Evolutionary conservation across 2,113 vertebrate species (phyloP), one percentile per base, ranked within the genome.

Genomic region (Canis aureus): DNA sequence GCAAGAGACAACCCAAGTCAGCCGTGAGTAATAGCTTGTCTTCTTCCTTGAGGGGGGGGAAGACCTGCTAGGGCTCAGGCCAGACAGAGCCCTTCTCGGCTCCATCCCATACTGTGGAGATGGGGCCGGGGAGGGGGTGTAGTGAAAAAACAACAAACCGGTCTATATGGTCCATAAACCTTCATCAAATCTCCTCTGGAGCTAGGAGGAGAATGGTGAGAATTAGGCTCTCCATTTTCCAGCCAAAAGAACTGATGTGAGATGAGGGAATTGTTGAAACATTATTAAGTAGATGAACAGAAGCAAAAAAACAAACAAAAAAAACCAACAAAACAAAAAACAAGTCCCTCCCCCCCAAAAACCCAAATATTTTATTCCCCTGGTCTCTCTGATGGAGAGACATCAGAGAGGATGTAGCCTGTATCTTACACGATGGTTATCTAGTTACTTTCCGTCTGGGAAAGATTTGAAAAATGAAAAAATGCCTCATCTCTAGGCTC

Each of bases 391-490:
- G 43, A 43, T 43, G 43, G 43, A 43, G 43, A 43, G 43, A 43
- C 38, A 84, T 71, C 74, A 64, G 32, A 95, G 27, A 84, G 43
- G 43, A n/a, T 1, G 4, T 83, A 71, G 78, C 19, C 38, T 95
- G 92, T 97, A 88, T 91, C 88, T 92, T 91, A 69, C 74, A 87
- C 55, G 80, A 96, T 91, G 32, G 51, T 59, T 95, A 73, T 94
- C 93, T 91, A 92, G 92, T 95, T 83, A 90, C 51, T 93, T 92
- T 90, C 71, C 67, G 87, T 51, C 84, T 71, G 11, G 15, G 94
- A 97, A 92, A 94, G 92, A 97, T 83, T 71, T 96, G 90, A 84
- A 96, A 96, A 95, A 57, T 82, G 85, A 92, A 79, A 66, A 92
- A 84, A 71, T 22, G 49, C 84, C 95, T 92, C 35, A 92, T 90